Base-by-base conservation (phyloP, 2,113 vertebrate genomes). In the Pituophis catenifer region DNA sequence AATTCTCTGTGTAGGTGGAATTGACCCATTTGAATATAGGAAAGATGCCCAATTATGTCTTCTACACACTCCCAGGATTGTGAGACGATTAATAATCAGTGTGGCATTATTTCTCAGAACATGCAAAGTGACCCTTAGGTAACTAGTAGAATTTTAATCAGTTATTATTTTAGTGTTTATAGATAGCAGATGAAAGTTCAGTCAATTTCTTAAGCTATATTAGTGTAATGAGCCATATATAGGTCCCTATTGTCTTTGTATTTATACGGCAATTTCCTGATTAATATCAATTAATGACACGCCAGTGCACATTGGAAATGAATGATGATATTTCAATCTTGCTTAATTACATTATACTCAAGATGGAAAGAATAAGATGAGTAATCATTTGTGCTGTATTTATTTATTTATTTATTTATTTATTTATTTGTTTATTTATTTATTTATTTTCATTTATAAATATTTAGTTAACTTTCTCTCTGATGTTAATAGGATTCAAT, bases 261-360 rank as follows among this genome's bases (percentile, higher is more conserved):
- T 81, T 96, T 96, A 33, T 29, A 90, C n/a, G 55, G 70, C 94
- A 96, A 95, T 96, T 97, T 97, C 93, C 88, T 96, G 95, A 96
- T 97, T 97, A 97, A 97, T 97, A 94, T 33, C 96, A 97, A 97
- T 98, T 97, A 97, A 97, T 94, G 95, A 95, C 90, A 94, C 91
- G 91, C 89, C 96, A 96, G 59, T 54, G 70, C 94, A 96, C 93
- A 94, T 95, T 96, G 96, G 93, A 96, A 96, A 75, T 95, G 92
- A 97, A 93, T 96, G 94, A 95, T 97, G 75, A 70, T 95, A 93
- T 96, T 89, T 91, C 91, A 95, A 3, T 91, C 6, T 4, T 93
- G 91, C 92, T 95, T 95, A 95, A 23, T 91, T 91, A 96, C 38
- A 92, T 70, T 86, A 91, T 95, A 93, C 57, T 90, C 87, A 93